Evolutionary conservation across 2,113 vertebrate genomes (phyloP), one percentile per base, ranked within the genome.

Genomic region (Prunella himalayana): DNA sequence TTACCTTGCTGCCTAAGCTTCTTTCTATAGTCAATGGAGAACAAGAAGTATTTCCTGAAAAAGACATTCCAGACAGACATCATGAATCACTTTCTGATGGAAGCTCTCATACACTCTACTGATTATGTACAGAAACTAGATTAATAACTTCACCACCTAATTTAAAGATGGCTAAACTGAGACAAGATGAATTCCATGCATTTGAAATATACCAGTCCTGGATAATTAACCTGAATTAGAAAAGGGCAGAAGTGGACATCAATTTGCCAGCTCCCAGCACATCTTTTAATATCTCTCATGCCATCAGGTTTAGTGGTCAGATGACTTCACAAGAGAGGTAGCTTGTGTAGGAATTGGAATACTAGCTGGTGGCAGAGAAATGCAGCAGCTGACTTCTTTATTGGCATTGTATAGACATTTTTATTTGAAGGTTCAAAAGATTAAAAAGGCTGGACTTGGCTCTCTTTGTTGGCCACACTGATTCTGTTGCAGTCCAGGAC

Each of bases 151-250:
- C 11, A 5, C 37, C 22, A 64, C 13, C 24, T 87, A 56, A 79
- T 72, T 87, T 91, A 57, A 57, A 85, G 56, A 49, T 76, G 54
- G 31, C 20, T 85, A 85, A 82, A 87, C 68, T 7, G 5, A 68
- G 47, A 75, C 47, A 71, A 82, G 72, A 93, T 50, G 0, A 82
- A 79, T 85, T 71, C 35, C 20, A 31, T 85, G 13, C 11, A 75
- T 86, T 95, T 92, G 56, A 95, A 89, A 65, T 47, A 5, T 31
- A 71, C 59, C 33, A 14, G 42, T 91, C 61, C 84, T 72, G 31
- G 33, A 76, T 64, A 91, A 96, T 93, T 95, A 97, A 60, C 61
- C n/a, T 51, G 63, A 93, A 94, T 87, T 93, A 89, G 57, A 87
- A 82, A 70, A 90, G 31, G 47, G 15, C 9, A 68, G 41, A 71